Base-by-base conservation (phyloP, 2,113 vertebrate species). In the Dunckerocampus dactyliophorus region DNA sequence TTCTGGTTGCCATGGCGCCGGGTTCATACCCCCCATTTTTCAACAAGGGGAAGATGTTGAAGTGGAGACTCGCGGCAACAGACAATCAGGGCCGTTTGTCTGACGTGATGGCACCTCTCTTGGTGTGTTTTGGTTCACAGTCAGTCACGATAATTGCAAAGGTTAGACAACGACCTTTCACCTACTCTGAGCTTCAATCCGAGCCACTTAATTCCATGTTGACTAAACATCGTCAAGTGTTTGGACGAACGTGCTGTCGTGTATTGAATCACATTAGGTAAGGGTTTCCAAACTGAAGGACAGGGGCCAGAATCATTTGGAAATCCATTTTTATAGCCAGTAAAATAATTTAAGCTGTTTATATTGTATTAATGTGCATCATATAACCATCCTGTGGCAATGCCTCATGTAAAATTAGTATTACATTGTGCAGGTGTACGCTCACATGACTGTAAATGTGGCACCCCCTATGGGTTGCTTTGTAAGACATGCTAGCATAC, bases 241-340 rank as follows among this genome's bases (percentile, higher is more conserved):
- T 74, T 53, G 60, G 55, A 57, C 37, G 71, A 76, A 69, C 51
- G 62, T 71, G 67, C 67, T 66, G 77, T 82, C 76, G 76, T 71
- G 63, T 12, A 62, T 61, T 74, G 65, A 60, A 80, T 80, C 67
- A 39, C 37, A 39, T 14, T 39, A 39, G 37, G 11, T 39, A 12
- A 39, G 37, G 37, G 37, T 39, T 39, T 39, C 37, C 37, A 39
- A 39, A 39, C 37, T 11, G 37, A 39, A 39, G 37, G 8, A 39
- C 37, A 11, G 37, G 37, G 37, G 10, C 37, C 37, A 39, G 37
- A 39, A 9, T 39, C 37, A 9, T 2, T 39, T 3, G 1, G 9
- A 9, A 39, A 39, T 39, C 1, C 37, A 39, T 39, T 9, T 39
- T 39, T 14, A 14, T 43, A 43, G 39, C 12, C 39, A 43, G 13